Evolutionary conservation across 2,113 vertebrate species (phyloP).

Genomic region (Prionailurus viverrinus): DNA sequence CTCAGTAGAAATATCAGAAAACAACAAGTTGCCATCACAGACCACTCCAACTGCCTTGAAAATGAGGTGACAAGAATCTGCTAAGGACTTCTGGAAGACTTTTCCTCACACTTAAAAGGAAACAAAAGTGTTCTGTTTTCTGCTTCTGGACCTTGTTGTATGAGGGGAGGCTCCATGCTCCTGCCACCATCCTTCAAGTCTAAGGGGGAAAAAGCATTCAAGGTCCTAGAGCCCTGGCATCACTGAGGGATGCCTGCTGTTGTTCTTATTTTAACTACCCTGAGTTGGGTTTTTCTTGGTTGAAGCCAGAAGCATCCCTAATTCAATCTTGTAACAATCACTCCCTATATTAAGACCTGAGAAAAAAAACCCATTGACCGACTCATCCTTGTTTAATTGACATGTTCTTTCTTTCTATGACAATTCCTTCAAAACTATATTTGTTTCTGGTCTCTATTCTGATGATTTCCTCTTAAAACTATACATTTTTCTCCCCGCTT

Average conservation of each 20-base stretch:
- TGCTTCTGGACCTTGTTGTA: background rate
- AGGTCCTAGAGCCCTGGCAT: background rate
- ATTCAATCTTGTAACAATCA: background rate
- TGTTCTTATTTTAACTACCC: background rate
- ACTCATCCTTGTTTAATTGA: background rate
- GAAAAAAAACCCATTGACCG: background rate
- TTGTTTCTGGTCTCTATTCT: background rate
- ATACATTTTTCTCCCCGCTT: background rate
- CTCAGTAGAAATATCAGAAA: background rate
- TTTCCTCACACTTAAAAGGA: background rate
- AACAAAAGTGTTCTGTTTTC: background rate
- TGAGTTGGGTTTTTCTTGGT: background rate
- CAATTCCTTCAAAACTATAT: background rate
- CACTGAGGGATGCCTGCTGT: background rate
- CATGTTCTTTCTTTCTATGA: background rate
- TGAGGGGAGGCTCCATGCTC: background rate
- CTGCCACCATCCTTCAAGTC: background rate
- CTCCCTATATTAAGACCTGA: background rate
- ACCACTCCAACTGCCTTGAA: background rate
- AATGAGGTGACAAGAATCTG: background rate
- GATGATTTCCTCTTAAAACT: background rate
- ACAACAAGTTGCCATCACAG: background rate
- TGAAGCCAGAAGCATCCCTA: background rate
- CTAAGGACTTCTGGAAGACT: background rate
- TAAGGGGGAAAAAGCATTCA: background rate